Evolutionary conservation across 2,113 vertebrate species (phyloP), one percentile per base, ranked within the genome.

Genomic region (Phainopepla nitens): DNA sequence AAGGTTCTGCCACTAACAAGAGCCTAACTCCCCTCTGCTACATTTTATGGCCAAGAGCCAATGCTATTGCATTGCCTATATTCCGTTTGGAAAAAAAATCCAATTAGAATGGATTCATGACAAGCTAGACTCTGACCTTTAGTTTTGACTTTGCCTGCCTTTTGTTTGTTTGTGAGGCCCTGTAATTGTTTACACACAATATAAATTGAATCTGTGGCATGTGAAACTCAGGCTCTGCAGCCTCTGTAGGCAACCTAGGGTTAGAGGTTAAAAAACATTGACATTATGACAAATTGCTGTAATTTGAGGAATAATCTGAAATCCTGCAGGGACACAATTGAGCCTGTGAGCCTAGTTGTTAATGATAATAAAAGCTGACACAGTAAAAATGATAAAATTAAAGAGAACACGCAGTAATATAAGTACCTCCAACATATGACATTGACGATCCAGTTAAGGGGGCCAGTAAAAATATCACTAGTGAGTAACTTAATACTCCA

Each of bases 301-400:
- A 96, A 97, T 97, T 90, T 96, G 82, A 90, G 56, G 96, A 94
- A 97, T 96, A 94, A 95, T 96, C 95, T 93, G 90, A 95, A 95
- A 91, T 91, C 93, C 96, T 94, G 86, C 70, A 71, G 94, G 94
- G 94, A 89, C 64, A 88, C 35, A 86, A 92, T 94, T 95, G 95
- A 94, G 84, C 90, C 72, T 60, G 42, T 44, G 58, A 97, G 84
- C 18, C 88, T 62, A 70, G 62, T 88, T 95, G 91, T 95, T 96
- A 97, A 97, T 94, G 96, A 96, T 97, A 97, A 97, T 96, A 97
- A 96, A 97, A 96, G 84, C 94, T 94, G 97, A 97, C 96, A 84
- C 6, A 72, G 91, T 93, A 97, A 97, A 97, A 97, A 94, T 54
- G 84, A 71, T 77, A 91, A 80, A 93, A 93, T 95, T 96, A 94